Percentiles rank a stretch among this genome's conserved stretches.
These are phyloP conservation scores for Pogonocherus hispidulus DNA, from an alignment of 2,888 invertebrate genomes.

Conservation along the genomic window DNA sequence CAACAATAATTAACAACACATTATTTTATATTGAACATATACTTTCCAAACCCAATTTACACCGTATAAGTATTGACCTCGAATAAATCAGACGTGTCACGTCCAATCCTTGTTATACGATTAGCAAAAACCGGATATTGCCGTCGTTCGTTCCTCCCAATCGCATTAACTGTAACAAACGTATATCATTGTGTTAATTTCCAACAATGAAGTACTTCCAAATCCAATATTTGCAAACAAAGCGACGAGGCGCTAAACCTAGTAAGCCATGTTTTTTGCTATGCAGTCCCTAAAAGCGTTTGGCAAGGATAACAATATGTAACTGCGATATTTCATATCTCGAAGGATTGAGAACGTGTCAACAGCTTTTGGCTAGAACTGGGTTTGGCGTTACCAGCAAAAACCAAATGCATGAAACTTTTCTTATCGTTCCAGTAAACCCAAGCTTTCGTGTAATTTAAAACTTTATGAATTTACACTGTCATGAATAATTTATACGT, in stretches of 20 bases:
- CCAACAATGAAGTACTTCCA: not conserved
- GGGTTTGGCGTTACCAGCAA: not conserved
- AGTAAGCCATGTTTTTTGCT: not conserved
- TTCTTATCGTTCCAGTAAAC: not conserved
- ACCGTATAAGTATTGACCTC: not conserved
- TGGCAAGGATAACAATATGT: not conserved
- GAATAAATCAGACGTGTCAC: not conserved
- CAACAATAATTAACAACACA: no score
- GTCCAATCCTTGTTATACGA: not conserved
- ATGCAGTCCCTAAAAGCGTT: not conserved
- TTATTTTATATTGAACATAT: no score
- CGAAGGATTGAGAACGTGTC: not conserved
- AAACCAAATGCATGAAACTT: not conserved
- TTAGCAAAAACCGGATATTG: not conserved
- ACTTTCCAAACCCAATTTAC: not conserved
- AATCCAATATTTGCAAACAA: not conserved
- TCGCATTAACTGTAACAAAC: not conserved
- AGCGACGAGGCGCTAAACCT: not conserved
- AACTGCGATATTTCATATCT: not conserved
- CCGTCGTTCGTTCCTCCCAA: not conserved
- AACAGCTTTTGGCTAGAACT: not conserved
- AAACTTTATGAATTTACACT: no score
- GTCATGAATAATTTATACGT: no score
- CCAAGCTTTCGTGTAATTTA: not conserved
- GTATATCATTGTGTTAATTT: not conserved